Evolutionary conservation across 1,140 invertebrate genomes (phyloP).

Genomic region (Tetranychus cinnabarinus): DNA sequence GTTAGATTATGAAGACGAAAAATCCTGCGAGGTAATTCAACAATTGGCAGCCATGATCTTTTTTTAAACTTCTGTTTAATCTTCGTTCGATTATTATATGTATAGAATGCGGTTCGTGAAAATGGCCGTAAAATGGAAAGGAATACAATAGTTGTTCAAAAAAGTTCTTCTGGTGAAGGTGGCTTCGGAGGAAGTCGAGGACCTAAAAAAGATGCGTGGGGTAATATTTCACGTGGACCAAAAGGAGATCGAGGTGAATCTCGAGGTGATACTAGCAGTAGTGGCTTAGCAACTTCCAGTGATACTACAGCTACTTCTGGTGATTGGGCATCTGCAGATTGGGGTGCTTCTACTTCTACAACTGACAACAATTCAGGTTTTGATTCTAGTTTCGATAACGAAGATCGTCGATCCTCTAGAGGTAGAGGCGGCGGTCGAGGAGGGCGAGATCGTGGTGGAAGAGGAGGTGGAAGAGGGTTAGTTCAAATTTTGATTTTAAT

Average conservation of each 20-base stretch:
- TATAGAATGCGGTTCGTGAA: background rate
- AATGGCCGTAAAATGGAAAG: background rate
- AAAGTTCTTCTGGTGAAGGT: background rate
- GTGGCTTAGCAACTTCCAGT: background rate
- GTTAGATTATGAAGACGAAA: background rate
- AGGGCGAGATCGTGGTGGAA: background rate
- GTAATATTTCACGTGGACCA: background rate
- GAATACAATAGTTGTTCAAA: background rate
- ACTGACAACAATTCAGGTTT: background rate
- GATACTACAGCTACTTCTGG: background rate
- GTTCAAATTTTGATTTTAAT: background rate
- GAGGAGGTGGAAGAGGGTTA: background rate
- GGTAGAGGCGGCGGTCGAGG: background rate
- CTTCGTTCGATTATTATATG: too few species aligned
- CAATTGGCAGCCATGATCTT: background rate
- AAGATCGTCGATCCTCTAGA: background rate
- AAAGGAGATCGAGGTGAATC: background rate
- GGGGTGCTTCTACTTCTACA: background rate
- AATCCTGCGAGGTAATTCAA: background rate
- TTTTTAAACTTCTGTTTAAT: background rate
- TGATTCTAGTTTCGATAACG: background rate
- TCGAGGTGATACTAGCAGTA: too few species aligned
- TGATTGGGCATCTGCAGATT: background rate
- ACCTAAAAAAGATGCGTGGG: background rate
- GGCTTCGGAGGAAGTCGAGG: background rate